Evolutionary conservation across 2,888 invertebrate genomes (phyloP).

Genomic region (Phengaris arion): DNA sequence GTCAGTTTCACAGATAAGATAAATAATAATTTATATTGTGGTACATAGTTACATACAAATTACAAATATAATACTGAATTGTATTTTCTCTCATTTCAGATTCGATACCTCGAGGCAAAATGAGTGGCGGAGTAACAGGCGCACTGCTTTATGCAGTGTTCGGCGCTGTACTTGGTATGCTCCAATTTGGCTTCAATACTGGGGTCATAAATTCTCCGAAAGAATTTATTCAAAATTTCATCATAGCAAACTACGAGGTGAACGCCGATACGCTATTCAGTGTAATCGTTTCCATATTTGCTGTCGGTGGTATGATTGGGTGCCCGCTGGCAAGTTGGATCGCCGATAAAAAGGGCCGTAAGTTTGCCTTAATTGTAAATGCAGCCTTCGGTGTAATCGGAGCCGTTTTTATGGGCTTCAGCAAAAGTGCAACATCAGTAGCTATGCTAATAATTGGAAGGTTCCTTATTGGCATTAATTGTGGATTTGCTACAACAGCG

Average conservation of each 20-base stretch:
- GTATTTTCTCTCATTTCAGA: slow-evolving; percentile 45
- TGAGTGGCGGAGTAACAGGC: slow-evolving; percentile 77
- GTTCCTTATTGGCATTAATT: slow-evolving; percentile 86
- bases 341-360: slow-evolving; percentile 84
- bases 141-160: slow-evolving; percentile 82
- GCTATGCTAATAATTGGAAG: slow-evolving; percentile 86
- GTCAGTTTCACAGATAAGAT: slow-evolving; percentile 15
- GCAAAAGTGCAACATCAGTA: slow-evolving; percentile 81
- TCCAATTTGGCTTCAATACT: slow-evolving; percentile 86
- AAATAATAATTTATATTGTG: not conserved
- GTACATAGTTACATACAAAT: not conserved
- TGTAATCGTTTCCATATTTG: slow-evolving; percentile 86
- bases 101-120: slow-evolving; percentile 48
- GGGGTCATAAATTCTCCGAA: slow-evolving; percentile 85
- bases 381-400: slow-evolving; percentile 82
- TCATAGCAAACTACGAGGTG: slow-evolving; percentile 76
- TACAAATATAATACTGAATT: not conserved
- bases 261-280: slow-evolving; percentile 78
- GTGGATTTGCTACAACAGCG: slow-evolving; percentile 80
- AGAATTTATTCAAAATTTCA: slow-evolving; percentile 81
- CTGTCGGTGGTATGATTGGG: slow-evolving; percentile 88
- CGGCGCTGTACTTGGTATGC: slow-evolving; percentile 84
- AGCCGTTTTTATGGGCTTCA: slow-evolving; percentile 83
- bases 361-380: slow-evolving; percentile 82
- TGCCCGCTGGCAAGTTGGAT: slow-evolving; percentile 87